Evolutionary conservation across 1,140 invertebrate genomes (phyloP), one percentile per base, ranked within the genome.

Genomic region (Drosophila pruinosa): DNA sequence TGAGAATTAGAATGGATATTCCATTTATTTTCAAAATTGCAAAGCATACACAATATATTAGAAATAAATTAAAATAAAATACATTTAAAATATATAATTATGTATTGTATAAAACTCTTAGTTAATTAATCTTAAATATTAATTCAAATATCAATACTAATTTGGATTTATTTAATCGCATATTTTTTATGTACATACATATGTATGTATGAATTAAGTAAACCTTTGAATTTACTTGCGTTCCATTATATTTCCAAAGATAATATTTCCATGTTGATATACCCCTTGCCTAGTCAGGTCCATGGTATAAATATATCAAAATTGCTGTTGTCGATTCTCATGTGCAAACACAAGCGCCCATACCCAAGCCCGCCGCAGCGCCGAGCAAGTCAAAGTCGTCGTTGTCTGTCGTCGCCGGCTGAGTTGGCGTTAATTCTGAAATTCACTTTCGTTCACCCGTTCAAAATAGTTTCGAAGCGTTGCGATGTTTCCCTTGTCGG

Each of bases 371-470:
- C 22, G 7, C 12, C 17, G 10, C 48, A 12, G 26, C 10, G 43
- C 6, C 34, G 41, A 75, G 61, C 72, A 56, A 67, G 61, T 72
- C 67, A 14, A 26, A 39, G 50, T 24, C 45, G 17, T 24, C 24
- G 57, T 36, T 8, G 24, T 38, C 36, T 17, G 6, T 50, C 47
- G 43, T 26, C 52, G 6, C 31, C 47, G 43, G 21, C 52, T 65
- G 62, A 52, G 59, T 31, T 28, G 68, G 48, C 75, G 57, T 63
- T 47, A 76, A 65, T 69, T 80, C 59, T 21, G 68, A 78, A 82
- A 74, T 82, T 86, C 82, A 86, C 82, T 86, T 86, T 86, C 82
- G 71, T 78, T 88, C 28, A 61, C 52, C 47, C 47, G 82, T 78
- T 86, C 82, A 78, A 86, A 86, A 86, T 82, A 86, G 82, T 78